These are phyloP conservation scores for Metallyticus violacea DNA, from an alignment of 2,888 invertebrate genomes.

Conservation along the genomic window DNA sequence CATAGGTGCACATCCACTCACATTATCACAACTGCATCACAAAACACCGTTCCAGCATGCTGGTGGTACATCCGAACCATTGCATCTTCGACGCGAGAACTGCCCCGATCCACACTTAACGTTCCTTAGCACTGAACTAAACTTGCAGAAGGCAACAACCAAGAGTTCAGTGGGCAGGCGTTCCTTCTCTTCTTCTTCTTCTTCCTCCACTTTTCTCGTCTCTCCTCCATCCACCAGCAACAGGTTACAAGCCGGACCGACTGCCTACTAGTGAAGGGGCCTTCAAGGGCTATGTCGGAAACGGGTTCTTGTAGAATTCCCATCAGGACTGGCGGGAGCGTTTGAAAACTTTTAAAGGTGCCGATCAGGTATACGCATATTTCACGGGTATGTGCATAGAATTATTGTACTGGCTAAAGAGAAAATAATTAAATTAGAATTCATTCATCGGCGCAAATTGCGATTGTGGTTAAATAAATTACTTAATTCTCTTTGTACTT, in stretches of 20 bases:
- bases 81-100: not conserved
- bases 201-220: not conserved
- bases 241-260: not conserved
- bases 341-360: too few species aligned
- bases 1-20: not conserved
- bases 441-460: too few species aligned
- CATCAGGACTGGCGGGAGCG: not conserved
- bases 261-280: not conserved
- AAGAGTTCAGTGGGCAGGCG: not conserved
- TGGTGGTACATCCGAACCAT: not conserved
- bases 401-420: not conserved
- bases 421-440: too few species aligned
- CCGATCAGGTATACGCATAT: too few species aligned
- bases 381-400: too few species aligned
- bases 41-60: not conserved
- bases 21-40: not conserved
- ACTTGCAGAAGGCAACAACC: not conserved
- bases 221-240: not conserved
- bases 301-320: not conserved
- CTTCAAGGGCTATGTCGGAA: conserved; percentile 3
- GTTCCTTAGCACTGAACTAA: conserved; percentile 22
- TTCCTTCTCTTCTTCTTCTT: not conserved
- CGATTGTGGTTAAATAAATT: too few species aligned
- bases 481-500: too few species aligned
- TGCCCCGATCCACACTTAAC: conserved; percentile 7